phyloP scores from a whole-genome alignment of 2,113 vertebrate species.

The Cryptotis parvus region DNA sequence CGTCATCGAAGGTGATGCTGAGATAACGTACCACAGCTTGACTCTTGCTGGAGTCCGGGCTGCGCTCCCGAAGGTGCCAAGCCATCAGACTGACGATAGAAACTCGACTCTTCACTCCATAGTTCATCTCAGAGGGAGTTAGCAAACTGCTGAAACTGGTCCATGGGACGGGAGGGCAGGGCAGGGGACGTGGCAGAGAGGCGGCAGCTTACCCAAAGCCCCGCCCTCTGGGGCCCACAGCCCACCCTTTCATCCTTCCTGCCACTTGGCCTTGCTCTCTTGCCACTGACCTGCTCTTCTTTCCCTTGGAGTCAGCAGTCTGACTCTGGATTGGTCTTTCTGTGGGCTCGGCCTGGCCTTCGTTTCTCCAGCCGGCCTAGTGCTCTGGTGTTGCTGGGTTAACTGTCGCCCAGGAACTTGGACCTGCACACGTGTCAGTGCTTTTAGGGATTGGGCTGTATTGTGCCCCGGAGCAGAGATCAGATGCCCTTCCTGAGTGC shows the following conservation, averaged over 20 bases:
- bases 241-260: conserved; percentile 51
- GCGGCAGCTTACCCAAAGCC: background rate
- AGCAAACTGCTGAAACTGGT: background rate
- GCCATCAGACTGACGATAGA: background rate
- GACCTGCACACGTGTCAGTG: background rate
- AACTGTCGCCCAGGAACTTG: background rate
- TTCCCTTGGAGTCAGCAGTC: background rate
- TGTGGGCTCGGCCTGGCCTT: conserved; percentile 4
- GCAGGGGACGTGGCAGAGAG: background rate
- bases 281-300: conserved; percentile 25
- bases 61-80: background rate
- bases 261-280: background rate
- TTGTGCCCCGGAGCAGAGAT: background rate
- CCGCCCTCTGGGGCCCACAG: conserved; percentile 43
- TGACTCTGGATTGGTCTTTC: background rate
- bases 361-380: background rate
- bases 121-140: background rate
- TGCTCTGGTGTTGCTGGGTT: background rate
- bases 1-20: no score
- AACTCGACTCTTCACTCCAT: background rate
- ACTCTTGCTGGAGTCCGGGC: background rate
- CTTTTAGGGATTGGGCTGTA: background rate
- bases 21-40: no score
- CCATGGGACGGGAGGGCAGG: background rate
- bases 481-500: background rate